These are phyloP conservation scores for Phrynocephalus guinanensis DNA, from an alignment of 2,797 vertebrate species.

Conservation along the genomic window DNA sequence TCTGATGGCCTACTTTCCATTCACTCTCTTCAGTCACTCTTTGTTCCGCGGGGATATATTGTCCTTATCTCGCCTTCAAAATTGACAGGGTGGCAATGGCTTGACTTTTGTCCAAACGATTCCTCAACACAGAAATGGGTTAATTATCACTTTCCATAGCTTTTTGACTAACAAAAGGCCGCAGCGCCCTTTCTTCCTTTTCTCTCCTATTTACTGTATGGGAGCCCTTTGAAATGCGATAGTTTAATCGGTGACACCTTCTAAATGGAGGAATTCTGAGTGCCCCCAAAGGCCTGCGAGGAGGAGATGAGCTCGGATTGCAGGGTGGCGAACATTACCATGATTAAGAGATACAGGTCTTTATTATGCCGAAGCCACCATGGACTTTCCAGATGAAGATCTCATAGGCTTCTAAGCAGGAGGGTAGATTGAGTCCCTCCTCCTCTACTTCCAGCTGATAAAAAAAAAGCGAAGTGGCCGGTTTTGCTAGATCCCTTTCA, in stretches of 20 bases:
- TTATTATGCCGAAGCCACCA: constrained; percentile 82
- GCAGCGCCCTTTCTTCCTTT: constrained; percentile 90
- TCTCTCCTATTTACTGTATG: constrained; percentile 86
- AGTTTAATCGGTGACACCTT: constrained; percentile 86
- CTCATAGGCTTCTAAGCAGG: constrained; percentile 37
- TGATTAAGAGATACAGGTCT: constrained; percentile 82
- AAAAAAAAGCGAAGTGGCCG: constrained; percentile 67
- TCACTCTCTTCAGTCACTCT: constrained; percentile 78
- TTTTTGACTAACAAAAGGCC: constrained; percentile 92
- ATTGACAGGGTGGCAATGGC: constrained; percentile 86
- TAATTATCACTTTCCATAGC: constrained; percentile 92
- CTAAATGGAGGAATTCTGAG: constrained; percentile 80
- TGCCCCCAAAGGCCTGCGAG: constrained; percentile 71
- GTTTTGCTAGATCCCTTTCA: constrained; percentile 70
- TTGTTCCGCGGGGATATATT: constrained; percentile 81
- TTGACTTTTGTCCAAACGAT: constrained; percentile 87
- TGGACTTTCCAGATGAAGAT: constrained; percentile 78
- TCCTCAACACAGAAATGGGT: constrained; percentile 89
- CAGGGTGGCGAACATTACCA: constrained; percentile 79
- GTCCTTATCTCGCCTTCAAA: constrained; percentile 84
- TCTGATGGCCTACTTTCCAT: constrained; percentile 82
- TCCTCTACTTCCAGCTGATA: constrained; percentile 75
- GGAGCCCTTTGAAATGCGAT: constrained; percentile 85
- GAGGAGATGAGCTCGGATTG: constrained; percentile 82
- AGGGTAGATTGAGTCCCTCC: constrained; percentile 34